These are phyloP conservation scores for Phyllopteryx taeniolatus DNA, from an alignment of 2,113 vertebrate species.

Conservation along the genomic window DNA sequence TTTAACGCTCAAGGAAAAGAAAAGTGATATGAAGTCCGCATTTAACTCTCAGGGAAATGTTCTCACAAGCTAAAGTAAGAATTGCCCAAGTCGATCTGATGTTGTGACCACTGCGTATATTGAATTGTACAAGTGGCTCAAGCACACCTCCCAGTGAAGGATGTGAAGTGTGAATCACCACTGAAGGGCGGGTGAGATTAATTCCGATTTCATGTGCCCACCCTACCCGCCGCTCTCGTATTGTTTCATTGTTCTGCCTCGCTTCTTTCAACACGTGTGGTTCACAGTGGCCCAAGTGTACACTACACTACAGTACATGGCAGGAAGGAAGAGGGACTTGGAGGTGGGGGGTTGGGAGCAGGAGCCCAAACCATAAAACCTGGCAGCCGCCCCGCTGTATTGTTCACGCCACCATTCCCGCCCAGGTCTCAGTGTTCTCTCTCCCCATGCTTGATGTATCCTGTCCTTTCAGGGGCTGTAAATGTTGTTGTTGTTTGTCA, in stretches of 20 bases:
- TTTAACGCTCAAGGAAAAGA: neutral
- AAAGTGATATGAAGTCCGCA: neutral
- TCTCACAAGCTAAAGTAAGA: neutral
- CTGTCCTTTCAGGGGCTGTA: constrained; percentile 68
- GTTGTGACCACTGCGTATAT: neutral
- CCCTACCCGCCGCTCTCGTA: constrained; percentile 38
- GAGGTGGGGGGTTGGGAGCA: constrained; percentile 68
- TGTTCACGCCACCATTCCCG: constrained; percentile 68
- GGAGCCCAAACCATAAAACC: constrained; percentile 71
- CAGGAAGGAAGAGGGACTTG: constrained; percentile 78
- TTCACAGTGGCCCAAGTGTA: constrained; percentile 70
- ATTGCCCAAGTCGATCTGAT: neutral
- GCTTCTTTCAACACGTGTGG: constrained; percentile 51
- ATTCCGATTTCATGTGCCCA: constrained; percentile 24
- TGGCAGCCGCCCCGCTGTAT: constrained; percentile 72
- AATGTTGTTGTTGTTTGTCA: constrained; percentile 58
- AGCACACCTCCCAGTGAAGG: constrained; percentile 12
- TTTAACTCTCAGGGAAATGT: neutral
- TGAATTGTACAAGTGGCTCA: neutral
- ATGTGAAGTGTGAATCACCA: constrained; percentile 24
- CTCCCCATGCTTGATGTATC: constrained; percentile 60
- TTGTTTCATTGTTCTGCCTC: constrained; percentile 73
- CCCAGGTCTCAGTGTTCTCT: constrained; percentile 58
- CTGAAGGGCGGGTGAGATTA: constrained; percentile 22
- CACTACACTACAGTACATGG: constrained; percentile 74